A percentile compares a stretch with the other conserved stretches of the same genome.
phyloP scores from a whole-genome alignment of 2,888 invertebrate genomes.

The Pyrochroa serraticornis region DNA sequence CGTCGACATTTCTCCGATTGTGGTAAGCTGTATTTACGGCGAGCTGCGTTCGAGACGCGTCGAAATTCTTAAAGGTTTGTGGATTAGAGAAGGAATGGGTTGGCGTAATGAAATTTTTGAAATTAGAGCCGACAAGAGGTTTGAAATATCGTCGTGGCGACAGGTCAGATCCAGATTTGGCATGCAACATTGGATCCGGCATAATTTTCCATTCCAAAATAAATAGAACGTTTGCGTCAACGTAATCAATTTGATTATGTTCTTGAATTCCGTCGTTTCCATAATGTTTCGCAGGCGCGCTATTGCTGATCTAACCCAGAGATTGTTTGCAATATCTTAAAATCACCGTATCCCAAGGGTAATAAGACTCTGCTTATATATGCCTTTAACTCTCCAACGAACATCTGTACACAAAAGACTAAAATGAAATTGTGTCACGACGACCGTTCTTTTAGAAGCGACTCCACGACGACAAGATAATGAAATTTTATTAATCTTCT shows the following conservation, averaged over 20 bases:
- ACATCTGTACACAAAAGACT: conserved; percentile 20
- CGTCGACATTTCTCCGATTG: too few species aligned
- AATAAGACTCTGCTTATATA: conserved; percentile 32
- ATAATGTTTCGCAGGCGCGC: conserved; percentile 28
- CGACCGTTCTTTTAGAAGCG: too few species aligned
- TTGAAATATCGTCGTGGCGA: too few species aligned
- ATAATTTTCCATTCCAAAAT: conserved; percentile 18
- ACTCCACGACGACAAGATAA: background rate
- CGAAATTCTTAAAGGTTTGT: too few species aligned
- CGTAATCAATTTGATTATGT: conserved; percentile 27
- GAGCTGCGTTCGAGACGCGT: too few species aligned
- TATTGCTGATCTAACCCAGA: conserved; percentile 31
- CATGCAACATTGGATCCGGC: background rate
- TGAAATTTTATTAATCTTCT: conserved; percentile 20
- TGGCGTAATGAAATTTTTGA: too few species aligned
- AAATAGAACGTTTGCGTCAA: conserved; percentile 27
- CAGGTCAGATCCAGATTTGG: too few species aligned
- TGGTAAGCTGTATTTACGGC: too few species aligned
- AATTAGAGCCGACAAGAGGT: too few species aligned
- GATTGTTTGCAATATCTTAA: conserved; percentile 37
- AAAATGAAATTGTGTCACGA: background rate
- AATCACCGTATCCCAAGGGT: conserved; percentile 33
- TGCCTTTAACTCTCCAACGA: conserved; percentile 30
- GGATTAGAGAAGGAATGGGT: too few species aligned
- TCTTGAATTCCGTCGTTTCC: conserved; percentile 29